Evolutionary conservation across 2,888 invertebrate species (phyloP).

Genomic region (Parapristionchus giblindavisi): DNA sequence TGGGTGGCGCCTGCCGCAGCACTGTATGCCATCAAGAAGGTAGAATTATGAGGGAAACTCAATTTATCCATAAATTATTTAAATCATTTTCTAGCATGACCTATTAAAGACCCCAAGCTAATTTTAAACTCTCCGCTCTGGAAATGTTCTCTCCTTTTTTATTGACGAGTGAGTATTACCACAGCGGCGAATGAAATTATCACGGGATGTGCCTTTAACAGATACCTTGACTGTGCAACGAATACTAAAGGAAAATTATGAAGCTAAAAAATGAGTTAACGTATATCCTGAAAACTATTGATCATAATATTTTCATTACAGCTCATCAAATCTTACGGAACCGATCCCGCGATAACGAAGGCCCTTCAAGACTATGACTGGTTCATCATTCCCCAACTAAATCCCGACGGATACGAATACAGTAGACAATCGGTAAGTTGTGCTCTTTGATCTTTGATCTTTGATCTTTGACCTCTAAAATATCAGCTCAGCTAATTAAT

Average conservation of each 20-base stretch:
- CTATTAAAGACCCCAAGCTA: no score
- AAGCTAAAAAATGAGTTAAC: neutral
- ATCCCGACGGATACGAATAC: constrained; percentile 69
- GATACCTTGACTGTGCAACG: no score
- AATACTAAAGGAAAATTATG: no score
- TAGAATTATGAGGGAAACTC: neutral
- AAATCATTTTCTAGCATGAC: neutral
- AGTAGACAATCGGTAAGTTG: constrained; percentile 50
- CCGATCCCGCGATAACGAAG: constrained; percentile 47
- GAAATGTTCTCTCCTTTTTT: no score
- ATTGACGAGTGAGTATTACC: no score
- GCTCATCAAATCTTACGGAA: constrained; percentile 55
- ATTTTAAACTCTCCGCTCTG: no score
- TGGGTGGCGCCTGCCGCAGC: constrained; percentile 67
- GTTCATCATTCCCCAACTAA: constrained; percentile 66
- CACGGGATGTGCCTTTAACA: no score
- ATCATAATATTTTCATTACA: constrained; percentile 21
- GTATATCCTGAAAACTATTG: neutral
- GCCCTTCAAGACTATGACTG: constrained; percentile 62
- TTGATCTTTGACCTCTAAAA: neutral
- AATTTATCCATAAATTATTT: neutral
- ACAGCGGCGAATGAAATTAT: neutral
- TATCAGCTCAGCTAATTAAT: neutral
- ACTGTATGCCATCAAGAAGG: constrained; percentile 60
- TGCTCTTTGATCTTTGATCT: neutral